A percentile compares a stretch with the other conserved stretches of the same genome.
Conservation (phyloP, 2,888 invertebrate genomes). For the Cantharis flavilabris region DNA sequence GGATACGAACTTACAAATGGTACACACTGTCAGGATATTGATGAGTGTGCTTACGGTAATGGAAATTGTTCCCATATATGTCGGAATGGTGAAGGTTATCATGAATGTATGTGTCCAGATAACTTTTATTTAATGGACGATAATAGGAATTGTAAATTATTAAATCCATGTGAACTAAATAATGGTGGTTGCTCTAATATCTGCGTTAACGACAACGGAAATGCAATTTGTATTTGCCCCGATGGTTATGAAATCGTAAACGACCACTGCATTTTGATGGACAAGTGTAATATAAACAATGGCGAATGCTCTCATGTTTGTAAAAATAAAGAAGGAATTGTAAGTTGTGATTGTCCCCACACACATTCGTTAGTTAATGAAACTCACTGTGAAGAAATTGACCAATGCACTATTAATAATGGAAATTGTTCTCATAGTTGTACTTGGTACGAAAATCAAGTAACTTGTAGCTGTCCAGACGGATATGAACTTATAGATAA, state of each 20-base stretch:
- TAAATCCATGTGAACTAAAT: conserved; percentile 32
- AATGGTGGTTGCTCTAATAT: conserved; percentile 55
- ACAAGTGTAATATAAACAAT: conserved; percentile 26
- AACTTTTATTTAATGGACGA: conserved; percentile 42
- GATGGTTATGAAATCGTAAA: conserved; percentile 50
- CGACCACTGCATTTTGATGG: conserved; percentile 49
- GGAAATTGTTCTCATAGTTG: conserved; percentile 64
- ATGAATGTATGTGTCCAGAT: conserved; percentile 54
- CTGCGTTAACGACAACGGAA: conserved; percentile 47
- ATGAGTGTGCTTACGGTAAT: conserved; percentile 47
- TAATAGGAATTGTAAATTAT: conserved; percentile 20
- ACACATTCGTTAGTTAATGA: not conserved
- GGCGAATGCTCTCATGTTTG: conserved; percentile 61
- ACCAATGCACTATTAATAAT: conserved; percentile 52
- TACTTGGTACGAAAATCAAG: conserved; percentile 35
- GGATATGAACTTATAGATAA: conserved; percentile 45
- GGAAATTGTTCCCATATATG: conserved; percentile 58
- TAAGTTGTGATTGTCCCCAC: conserved; percentile 40
- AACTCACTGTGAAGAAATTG: conserved; percentile 42
- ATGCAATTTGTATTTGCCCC: conserved; percentile 37
- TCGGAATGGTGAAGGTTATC: conserved; percentile 56
- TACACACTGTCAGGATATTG: conserved; percentile 37
- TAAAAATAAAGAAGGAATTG: conserved; percentile 50
- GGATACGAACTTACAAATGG: conserved; percentile 52
- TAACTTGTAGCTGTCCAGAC: conserved; percentile 57